phyloP scores from a whole-genome alignment of 1,140 invertebrate genomes.

The Leptinotarsa lineolata region DNA sequence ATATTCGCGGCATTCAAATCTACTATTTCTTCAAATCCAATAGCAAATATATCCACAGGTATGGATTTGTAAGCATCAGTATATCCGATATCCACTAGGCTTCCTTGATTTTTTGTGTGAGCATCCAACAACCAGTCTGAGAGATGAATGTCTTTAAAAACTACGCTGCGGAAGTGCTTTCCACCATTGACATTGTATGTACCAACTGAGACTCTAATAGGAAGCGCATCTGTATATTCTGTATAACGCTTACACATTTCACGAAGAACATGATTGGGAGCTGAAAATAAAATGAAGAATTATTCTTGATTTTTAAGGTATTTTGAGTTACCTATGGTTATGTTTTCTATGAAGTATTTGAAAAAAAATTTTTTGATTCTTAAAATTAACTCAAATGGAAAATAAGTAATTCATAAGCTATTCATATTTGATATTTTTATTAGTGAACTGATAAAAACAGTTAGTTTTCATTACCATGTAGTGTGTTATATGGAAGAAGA shows the following conservation, averaged over 20 bases:
- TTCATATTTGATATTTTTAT: too few relatives aligned
- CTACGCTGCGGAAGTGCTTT: constrained; percentile 96
- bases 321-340: too few relatives aligned
- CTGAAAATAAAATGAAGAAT: constrained; percentile 49
- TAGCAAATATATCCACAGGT: constrained; percentile 90
- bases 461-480: constrained; percentile 68
- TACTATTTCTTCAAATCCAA: constrained; percentile 99
- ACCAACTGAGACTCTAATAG: constrained; percentile 82
- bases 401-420: too few relatives aligned
- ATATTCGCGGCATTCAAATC: constrained; percentile 99
- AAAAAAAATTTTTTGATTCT: too few relatives aligned
- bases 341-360: too few relatives aligned
- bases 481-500: constrained; percentile 82
- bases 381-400: too few relatives aligned
- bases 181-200: constrained; percentile 99
- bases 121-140: constrained; percentile 94
- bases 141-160: constrained; percentile 91
- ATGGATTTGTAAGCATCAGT: constrained; percentile 52
- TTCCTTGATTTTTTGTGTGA: constrained; percentile 50
- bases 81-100: constrained; percentile 59
- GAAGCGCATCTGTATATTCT: constrained; percentile 79
- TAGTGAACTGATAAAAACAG: background rate
- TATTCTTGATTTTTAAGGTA: too few relatives aligned
- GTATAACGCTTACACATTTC: constrained; percentile 83
- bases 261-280: constrained; percentile 76